A percentile compares a stretch with the other conserved stretches of the same genome.
phyloP scores from a whole-genome alignment of 1,140 invertebrate species.

The Wiebesia pumilae region DNA sequence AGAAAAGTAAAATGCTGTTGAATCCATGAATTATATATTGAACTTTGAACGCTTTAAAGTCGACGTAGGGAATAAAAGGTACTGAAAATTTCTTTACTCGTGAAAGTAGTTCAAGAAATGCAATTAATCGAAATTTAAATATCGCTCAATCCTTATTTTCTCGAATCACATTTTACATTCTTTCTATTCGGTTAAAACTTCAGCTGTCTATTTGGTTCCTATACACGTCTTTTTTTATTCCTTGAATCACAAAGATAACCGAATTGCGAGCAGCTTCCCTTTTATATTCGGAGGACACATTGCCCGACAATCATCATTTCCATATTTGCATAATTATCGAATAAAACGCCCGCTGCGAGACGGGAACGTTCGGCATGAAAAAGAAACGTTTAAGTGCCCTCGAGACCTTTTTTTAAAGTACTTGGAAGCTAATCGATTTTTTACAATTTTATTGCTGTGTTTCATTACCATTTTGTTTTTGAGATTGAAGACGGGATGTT shows the following conservation, averaged over 20 bases:
- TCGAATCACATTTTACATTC: not conserved
- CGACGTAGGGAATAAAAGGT: not conserved
- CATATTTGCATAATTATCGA: slow-evolving; percentile 75
- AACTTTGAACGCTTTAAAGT: not conserved
- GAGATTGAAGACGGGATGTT: slow-evolving; percentile 14
- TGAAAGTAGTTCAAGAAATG: not conserved
- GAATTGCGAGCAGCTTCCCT: slow-evolving; percentile 62
- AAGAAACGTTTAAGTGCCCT: slow-evolving; percentile 48
- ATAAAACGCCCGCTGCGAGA: slow-evolving; percentile 63
- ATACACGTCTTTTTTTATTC: slow-evolving; percentile 54
- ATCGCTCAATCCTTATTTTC: not conserved
- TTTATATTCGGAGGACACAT: slow-evolving; percentile 70
- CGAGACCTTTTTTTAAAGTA: slow-evolving; percentile 36
- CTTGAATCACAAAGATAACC: slow-evolving; percentile 73
- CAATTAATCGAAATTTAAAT: slow-evolving; percentile 28
- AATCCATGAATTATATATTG: not conserved
- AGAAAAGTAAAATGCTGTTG: no score
- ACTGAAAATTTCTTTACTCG: not conserved
- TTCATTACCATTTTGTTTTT: slow-evolving; percentile 48
- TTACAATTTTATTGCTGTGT: slow-evolving; percentile 45
- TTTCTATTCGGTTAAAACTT: slow-evolving; percentile 10
- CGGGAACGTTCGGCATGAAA: not conserved
- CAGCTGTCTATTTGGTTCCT: not conserved
- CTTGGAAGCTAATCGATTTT: slow-evolving; percentile 49
- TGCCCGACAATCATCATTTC: slow-evolving; percentile 74